Evolutionary conservation across 2,113 vertebrate genomes (phyloP), one percentile per base, ranked within the genome.

Genomic region (Hippocampus comes): DNA sequence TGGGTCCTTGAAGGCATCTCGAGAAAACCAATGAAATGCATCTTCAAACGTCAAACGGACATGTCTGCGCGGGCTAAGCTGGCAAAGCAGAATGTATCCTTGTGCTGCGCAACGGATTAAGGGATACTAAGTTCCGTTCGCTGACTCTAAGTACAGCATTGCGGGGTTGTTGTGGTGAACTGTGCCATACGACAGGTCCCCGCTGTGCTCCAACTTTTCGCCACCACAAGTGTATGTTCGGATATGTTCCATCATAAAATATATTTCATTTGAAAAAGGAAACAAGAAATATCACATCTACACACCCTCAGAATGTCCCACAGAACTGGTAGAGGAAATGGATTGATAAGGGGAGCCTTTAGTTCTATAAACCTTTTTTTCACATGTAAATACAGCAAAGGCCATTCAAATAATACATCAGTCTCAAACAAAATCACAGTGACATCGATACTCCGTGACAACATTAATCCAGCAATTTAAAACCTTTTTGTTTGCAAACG

Each of bases 1-100:
- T 82, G 85, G 73, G 71, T 74, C 79, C 84, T 82, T 78, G 69
- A 83, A 82, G 78, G 69, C 70, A 84, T 85, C 75, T 73, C 46
- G 82, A 83, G 81, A 84, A 87, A 91, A 87, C 83, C 83, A 79
- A 76, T 80, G 77, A 87, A 88, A 88, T 57, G 68, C 70, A 84
- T 85, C 78, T 82, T 82, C 84, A 92, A 92, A 89, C 88, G 89
- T 75, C 89, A 93, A 88, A 89, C 87, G 86, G 83, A 80, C 73
- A 79, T 72, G 80, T 87, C 86, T 77, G 82, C 76, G 74, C 81
- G 73, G 77, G 81, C 79, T 89, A 85, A 89, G 86, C 87, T 91
- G 87, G 88, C 88, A 81, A 73, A 41, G 70, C 25, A 27, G 42
- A 66, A 48, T 49, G 43, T 48, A 48, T 7, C 48, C 48, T 51